Evolutionary conservation across 2,113 vertebrate species (phyloP).

Genomic region (Mugil cephalus): DNA sequence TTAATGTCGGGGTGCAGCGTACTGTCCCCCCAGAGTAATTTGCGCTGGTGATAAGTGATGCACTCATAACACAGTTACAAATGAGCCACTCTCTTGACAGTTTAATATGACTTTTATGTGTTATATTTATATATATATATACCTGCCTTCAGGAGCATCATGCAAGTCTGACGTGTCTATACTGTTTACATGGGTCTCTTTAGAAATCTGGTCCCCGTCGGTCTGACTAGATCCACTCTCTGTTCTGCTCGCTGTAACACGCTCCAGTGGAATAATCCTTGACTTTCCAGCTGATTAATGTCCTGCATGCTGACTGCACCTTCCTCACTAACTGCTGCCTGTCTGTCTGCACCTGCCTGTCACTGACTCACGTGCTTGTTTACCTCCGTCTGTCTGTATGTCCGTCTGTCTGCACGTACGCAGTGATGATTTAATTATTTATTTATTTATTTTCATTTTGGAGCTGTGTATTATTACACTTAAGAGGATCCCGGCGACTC

Average conservation of each 20-base stretch:
- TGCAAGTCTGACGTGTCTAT: not conserved
- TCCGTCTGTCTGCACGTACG: not conserved
- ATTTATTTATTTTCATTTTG: not conserved
- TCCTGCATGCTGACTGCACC: constrained; percentile 48
- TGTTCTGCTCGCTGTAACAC: not conserved
- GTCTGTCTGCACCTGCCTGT: constrained; percentile 12
- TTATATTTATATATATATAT: too few relatives aligned
- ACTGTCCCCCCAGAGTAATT: too few relatives aligned
- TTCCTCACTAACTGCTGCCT: constrained; percentile 35
- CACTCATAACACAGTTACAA: too few relatives aligned
- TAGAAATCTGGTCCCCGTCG: too few relatives aligned
- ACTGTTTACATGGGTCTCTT: not conserved
- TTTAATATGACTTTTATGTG: too few relatives aligned
- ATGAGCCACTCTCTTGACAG: too few relatives aligned
- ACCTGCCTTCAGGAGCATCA: too few relatives aligned
- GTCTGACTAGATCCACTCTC: not conserved
- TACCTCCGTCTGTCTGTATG: constrained; percentile 2
- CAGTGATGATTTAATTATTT: too few relatives aligned
- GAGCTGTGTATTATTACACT: not conserved
- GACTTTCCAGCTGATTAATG: constrained; percentile 26
- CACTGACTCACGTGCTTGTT: constrained; percentile 22
- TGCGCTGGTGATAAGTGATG: too few relatives aligned
- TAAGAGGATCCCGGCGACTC: not conserved
- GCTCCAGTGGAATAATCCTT: constrained; percentile 21
- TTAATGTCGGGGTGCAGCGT: too few relatives aligned